These are phyloP conservation scores for Fragum whitleyi DNA, from an alignment of 2,888 invertebrate species.

Conservation along the genomic window DNA sequence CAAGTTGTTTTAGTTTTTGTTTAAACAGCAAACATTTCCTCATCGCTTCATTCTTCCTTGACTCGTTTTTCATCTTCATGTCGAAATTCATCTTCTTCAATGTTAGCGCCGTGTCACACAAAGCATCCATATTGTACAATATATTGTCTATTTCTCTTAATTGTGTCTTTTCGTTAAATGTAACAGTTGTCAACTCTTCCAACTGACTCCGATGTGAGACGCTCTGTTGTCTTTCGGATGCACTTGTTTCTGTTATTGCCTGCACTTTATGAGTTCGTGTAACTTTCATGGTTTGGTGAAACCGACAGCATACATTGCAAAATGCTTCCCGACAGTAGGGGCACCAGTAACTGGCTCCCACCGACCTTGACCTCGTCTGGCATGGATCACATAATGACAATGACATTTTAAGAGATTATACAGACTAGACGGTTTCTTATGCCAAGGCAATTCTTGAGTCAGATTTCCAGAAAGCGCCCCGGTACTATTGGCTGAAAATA, in stretches of 20 bases:
- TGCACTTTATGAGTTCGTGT: conserved; percentile 57
- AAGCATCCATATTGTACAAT: conserved; percentile 51
- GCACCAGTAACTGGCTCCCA: conserved; percentile 59
- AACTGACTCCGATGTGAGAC: conserved; percentile 26
- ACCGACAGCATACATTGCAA: conserved; percentile 62
- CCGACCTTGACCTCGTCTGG: conserved; percentile 50
- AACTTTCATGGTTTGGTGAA: conserved; percentile 66
- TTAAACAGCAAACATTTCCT: conserved; percentile 56
- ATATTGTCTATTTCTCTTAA: conserved; percentile 60
- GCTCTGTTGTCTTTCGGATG: conserved; percentile 25
- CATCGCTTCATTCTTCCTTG: conserved; percentile 54
- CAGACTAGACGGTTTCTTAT: no score
- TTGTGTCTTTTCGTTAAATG: conserved; percentile 63
- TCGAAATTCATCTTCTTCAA: conserved; percentile 64
- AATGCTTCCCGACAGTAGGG: conserved; percentile 61
- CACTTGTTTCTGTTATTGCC: conserved; percentile 30
- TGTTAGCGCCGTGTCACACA: conserved; percentile 57
- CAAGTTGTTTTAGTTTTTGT: conserved; percentile 54
- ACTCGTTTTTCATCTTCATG: conserved; percentile 62
- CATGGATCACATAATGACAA: conserved; percentile 59
- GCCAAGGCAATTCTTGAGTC: no score
- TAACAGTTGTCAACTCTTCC: conserved; percentile 39
- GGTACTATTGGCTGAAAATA: no score
- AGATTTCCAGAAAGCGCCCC: no score
- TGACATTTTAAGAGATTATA: no score